Evolutionary conservation across 2,797 vertebrate species (phyloP).

Genomic region (Sebastes trivittatus): DNA sequence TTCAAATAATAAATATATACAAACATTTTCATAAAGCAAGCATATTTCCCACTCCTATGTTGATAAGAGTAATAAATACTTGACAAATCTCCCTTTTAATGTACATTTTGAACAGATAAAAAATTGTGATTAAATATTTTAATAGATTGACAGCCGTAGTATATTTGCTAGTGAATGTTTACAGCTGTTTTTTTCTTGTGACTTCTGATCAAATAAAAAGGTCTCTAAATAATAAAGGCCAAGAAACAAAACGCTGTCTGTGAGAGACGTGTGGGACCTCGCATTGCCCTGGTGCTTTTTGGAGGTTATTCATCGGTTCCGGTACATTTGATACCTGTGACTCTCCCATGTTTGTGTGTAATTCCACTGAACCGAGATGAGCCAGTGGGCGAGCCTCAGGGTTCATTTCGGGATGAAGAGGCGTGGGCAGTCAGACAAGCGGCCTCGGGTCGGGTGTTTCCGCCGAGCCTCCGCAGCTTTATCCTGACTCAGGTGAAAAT

Average conservation of each 20-base stretch:
- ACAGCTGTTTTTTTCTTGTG: not conserved
- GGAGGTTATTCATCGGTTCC: slow-evolving; percentile 13
- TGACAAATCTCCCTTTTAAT: too few relatives aligned
- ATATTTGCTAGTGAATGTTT: not conserved
- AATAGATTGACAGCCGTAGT: not conserved
- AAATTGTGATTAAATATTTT: too few relatives aligned
- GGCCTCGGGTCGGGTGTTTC: slow-evolving; percentile 43
- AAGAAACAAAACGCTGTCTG: not conserved
- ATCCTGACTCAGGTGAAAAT: slow-evolving; percentile 77
- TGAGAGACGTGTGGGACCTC: not conserved
- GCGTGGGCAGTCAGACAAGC: slow-evolving; percentile 21
- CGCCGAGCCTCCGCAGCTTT: not conserved
- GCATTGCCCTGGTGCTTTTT: not conserved
- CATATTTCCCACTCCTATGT: too few relatives aligned
- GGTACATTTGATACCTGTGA: slow-evolving; percentile 22
- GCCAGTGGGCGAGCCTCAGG: not conserved
- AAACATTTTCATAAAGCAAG: too few relatives aligned
- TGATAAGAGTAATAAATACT: too few relatives aligned
- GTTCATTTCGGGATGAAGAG: slow-evolving; percentile 10
- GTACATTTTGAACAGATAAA: too few relatives aligned
- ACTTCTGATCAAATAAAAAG: not conserved
- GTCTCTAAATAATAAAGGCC: not conserved
- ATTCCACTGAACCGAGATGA: not conserved
- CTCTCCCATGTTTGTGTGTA: not conserved
- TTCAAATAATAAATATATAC: too few relatives aligned